phyloP scores from a whole-genome alignment of 35 echinoderm and acorn worm genomes.

The Apostichopus parvimensis region DNA sequence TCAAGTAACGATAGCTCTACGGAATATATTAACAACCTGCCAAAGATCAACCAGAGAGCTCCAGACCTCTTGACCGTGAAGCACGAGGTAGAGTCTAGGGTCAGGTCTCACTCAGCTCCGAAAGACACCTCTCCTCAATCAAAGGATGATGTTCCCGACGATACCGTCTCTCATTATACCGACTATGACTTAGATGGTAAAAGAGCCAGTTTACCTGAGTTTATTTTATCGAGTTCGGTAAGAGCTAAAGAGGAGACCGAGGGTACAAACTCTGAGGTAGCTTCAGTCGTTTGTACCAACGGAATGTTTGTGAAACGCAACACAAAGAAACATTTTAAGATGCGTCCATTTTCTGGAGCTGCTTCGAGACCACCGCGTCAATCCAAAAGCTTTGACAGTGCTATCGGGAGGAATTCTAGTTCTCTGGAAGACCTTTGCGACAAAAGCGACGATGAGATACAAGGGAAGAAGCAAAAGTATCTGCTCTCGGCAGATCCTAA shows the following conservation, averaged over 20 bases:
- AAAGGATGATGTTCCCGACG: not conserved
- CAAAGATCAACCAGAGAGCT: slow-evolving; percentile 11
- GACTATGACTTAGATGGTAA: slow-evolving; percentile 16
- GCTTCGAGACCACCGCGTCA: not conserved
- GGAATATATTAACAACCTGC: slow-evolving; percentile 42
- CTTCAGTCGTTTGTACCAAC: not conserved
- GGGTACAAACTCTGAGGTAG: not conserved
- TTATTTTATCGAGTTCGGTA: slow-evolving; percentile 1
- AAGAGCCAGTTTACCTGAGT: slow-evolving; percentile 38
- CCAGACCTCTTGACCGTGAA: slow-evolving; percentile 13
- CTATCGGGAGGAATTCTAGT: slow-evolving; percentile 24
- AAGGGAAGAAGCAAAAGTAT: too few relatives aligned
- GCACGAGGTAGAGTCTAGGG: not conserved
- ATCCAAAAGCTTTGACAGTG: slow-evolving; percentile 55
- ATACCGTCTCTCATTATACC: not conserved
- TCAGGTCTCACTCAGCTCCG: slow-evolving; percentile 37
- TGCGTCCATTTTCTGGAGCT: slow-evolving; percentile 12
- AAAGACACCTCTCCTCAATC: not conserved
- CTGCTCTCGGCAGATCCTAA: too few relatives aligned
- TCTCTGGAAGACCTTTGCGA: slow-evolving; percentile 45
- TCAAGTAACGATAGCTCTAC: slow-evolving; percentile 43
- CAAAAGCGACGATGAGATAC: slow-evolving; percentile 12
- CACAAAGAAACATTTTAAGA: slow-evolving; percentile 30
- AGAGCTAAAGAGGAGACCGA: slow-evolving; percentile 34
- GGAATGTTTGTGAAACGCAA: too few relatives aligned